These are phyloP conservation scores for Drosophila histrio DNA, from an alignment of 2,888 invertebrate species.

Conservation along the genomic window DNA sequence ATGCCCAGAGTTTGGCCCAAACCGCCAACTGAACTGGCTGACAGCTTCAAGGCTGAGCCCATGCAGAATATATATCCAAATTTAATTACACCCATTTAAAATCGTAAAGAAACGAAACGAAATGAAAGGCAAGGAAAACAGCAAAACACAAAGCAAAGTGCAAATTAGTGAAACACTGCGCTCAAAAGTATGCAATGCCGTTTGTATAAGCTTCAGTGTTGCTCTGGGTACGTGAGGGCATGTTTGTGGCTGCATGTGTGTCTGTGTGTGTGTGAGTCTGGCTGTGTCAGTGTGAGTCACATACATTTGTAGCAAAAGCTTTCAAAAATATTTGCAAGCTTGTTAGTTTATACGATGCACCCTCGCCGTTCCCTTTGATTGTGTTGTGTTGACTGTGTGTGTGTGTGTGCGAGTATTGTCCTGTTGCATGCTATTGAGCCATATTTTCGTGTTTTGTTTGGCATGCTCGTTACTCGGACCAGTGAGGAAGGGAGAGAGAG, in stretches of 20 bases:
- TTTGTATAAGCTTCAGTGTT: slow-evolving; percentile 15
- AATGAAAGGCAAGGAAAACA: slow-evolving; percentile 6
- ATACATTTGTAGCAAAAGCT: slow-evolving; percentile 70
- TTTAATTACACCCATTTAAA: slow-evolving; percentile 81
- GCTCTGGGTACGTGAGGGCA: slow-evolving; percentile 11
- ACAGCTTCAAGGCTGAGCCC: slow-evolving; percentile 55
- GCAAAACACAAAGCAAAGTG: slow-evolving; percentile 67
- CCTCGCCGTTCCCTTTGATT: slow-evolving; percentile 41
- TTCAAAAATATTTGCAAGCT: slow-evolving; percentile 72
- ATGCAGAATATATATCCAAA: slow-evolving; percentile 45
- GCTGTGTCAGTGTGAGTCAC: slow-evolving; percentile 33
- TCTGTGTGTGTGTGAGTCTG: slow-evolving; percentile 14
- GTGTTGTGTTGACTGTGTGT: slow-evolving; percentile 27
- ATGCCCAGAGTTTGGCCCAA: background rate
- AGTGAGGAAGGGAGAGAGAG: slow-evolving; percentile 6
- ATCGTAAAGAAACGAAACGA: slow-evolving; percentile 41
- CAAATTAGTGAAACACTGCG: slow-evolving; percentile 77
- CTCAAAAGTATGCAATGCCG: slow-evolving; percentile 65
- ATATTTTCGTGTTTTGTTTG: slow-evolving; percentile 69
- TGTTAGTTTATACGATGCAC: slow-evolving; percentile 64
- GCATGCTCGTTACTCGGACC: slow-evolving; percentile 47
- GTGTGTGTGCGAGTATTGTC: slow-evolving; percentile 42
- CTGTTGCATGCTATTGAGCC: slow-evolving; percentile 79
- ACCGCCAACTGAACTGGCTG: background rate
- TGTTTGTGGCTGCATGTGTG: background rate